These are phyloP conservation scores for Macquaria ambigua DNA, from an alignment of 2,113 vertebrate genomes.

Conservation along the genomic window DNA sequence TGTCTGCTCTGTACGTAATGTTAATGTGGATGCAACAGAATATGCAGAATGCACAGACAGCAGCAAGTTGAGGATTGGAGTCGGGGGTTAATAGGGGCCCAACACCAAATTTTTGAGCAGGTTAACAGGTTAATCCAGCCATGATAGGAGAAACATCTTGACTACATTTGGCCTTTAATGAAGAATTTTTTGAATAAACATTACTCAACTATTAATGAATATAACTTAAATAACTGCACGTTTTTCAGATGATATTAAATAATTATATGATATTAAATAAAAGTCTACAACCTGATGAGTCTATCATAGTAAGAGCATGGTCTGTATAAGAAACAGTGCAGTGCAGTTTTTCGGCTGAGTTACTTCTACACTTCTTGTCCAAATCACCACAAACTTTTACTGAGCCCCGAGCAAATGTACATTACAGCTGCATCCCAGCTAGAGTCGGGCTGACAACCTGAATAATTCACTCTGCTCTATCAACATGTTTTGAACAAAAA, in stretches of 20 bases:
- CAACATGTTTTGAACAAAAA: constrained; percentile 47
- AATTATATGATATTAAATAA: too few species aligned
- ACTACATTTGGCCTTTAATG: background rate
- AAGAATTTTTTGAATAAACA: background rate
- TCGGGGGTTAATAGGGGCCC: background rate
- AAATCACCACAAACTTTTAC: constrained; percentile 49
- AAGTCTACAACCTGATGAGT: background rate
- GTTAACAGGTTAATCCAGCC: background rate
- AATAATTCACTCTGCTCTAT: constrained; percentile 70
- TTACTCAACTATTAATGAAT: background rate
- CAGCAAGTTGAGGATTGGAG: too few species aligned
- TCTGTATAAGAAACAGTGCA: background rate
- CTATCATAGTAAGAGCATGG: too few species aligned
- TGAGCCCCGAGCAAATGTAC: constrained; percentile 63
- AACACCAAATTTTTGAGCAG: background rate
- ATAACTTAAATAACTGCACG: background rate
- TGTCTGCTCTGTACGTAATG: background rate
- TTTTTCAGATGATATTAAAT: background rate
- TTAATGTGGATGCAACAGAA: too few species aligned
- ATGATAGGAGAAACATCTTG: too few species aligned
- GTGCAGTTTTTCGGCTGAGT: constrained; percentile 2
- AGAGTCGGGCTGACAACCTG: constrained; percentile 61
- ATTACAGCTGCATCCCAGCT: constrained; percentile 50
- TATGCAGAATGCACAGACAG: too few species aligned
- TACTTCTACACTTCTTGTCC: constrained; percentile 25